A percentile compares a stretch with the other conserved stretches of the same genome.
Conservation (phyloP, 2,888 invertebrate species). For the Drosophila subsilvestris region DNA sequence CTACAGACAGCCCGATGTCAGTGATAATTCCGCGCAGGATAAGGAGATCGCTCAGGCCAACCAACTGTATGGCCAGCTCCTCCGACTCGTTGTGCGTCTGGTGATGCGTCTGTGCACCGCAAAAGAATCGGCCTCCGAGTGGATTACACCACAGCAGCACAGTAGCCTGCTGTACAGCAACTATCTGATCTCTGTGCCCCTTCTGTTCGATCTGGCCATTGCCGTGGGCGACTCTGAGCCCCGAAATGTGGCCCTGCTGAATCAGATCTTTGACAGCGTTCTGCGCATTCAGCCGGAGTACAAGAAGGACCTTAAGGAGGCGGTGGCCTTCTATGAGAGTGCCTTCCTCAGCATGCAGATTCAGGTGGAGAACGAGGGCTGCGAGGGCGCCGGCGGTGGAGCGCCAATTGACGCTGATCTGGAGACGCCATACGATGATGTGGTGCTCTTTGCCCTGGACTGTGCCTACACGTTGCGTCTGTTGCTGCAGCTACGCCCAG, state of each 20-base stretch:
- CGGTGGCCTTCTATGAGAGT: constrained; percentile 85
- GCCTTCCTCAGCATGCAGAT: constrained; percentile 82
- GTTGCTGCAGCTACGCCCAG: constrained; percentile 88
- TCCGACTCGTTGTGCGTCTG: constrained; percentile 88
- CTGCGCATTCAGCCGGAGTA: constrained; percentile 87
- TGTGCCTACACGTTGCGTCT: constrained; percentile 88
- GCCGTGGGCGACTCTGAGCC: constrained; percentile 89
- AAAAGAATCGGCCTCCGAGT: constrained; percentile 89
- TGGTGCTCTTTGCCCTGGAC: constrained; percentile 89
- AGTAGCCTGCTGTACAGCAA: constrained; percentile 90
- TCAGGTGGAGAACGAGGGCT: constrained; percentile 82
- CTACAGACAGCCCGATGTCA: constrained; percentile 80
- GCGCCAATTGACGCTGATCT: constrained; percentile 63
- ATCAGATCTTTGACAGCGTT: constrained; percentile 87
- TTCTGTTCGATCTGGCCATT: constrained; percentile 91
- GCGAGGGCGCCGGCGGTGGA: constrained; percentile 77
- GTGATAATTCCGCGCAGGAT: background rate
- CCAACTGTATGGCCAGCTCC: constrained; percentile 86
- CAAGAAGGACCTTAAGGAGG: constrained; percentile 86
- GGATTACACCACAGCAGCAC: constrained; percentile 88
- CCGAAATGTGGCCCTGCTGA: constrained; percentile 86
- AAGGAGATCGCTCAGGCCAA: constrained; percentile 83
- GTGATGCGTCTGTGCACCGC: constrained; percentile 91
- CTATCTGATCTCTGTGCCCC: constrained; percentile 92
- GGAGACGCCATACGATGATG: constrained; percentile 86